A percentile compares a stretch with the other conserved stretches of the same genome.
Conservation (phyloP, 2,888 invertebrate species). For the Germaria angustata region DNA sequence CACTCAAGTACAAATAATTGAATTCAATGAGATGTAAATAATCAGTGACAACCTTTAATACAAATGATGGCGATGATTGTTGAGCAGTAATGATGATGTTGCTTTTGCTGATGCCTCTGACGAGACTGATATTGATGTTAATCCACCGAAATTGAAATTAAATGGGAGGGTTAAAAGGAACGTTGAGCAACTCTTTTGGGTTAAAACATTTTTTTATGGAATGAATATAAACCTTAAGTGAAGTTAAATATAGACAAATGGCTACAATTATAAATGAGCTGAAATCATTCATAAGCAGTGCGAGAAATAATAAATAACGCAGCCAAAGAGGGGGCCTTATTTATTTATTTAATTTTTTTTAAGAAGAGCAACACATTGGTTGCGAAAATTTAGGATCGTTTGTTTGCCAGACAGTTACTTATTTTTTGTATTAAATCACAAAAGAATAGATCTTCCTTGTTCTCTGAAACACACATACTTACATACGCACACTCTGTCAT, state of each 20-base stretch:
- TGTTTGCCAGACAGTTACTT: conserved; percentile 20
- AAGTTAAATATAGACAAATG: conserved; percentile 43
- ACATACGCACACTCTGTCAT: neutral
- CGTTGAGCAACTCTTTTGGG: conserved; percentile 48
- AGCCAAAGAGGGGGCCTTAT: neutral
- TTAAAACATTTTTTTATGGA: conserved; percentile 24
- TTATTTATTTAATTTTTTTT: neutral
- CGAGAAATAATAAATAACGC: neutral
- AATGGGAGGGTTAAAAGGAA: conserved; percentile 25
- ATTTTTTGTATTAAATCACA: conserved; percentile 41
- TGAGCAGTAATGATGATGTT: conserved; percentile 20
- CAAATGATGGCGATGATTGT: conserved; percentile 41
- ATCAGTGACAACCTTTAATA: conserved; percentile 63
- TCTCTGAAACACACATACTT: neutral
- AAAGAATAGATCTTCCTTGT: neutral
- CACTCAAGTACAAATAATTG: conserved; percentile 65
- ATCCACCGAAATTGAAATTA: conserved; percentile 34
- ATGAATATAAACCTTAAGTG: conserved; percentile 2
- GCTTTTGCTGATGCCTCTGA: neutral
- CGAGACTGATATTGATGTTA: conserved; percentile 42
- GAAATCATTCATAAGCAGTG: conserved; percentile 42
- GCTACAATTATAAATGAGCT: conserved; percentile 51
- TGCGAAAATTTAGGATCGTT: conserved; percentile 23
- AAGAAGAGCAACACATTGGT: conserved; percentile 23
- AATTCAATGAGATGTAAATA: conserved; percentile 68